Evolutionary conservation across 2,888 invertebrate genomes (phyloP), one percentile per base, ranked within the genome.

Genomic region (Acanthacorydalis orientalis): DNA sequence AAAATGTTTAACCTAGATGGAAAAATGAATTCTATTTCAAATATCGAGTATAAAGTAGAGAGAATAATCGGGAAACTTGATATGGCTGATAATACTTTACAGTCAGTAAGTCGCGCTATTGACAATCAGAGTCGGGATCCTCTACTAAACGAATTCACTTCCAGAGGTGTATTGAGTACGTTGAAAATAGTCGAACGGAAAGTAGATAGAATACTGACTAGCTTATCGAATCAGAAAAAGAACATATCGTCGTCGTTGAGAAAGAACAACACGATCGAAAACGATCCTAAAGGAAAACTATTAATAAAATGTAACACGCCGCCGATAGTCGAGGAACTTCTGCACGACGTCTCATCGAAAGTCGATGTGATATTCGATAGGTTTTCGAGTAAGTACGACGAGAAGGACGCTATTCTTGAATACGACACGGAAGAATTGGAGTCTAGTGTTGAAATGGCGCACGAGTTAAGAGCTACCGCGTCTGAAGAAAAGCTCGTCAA

Each of bases 351-450:
- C 12, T 59, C 66, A 1, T 61, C 65, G 8, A 67, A 67, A 54
- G 62, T 66, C 15, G 67, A 67, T 52, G 55, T 64, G n/a, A 64
- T 68, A 40, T 64, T 63, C 51, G 66, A 68, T 54, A 62, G 58
- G 47, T 50, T 60, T n/a, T 56, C 53, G 15, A 52, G 53, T 37
- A 54, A 53, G 48, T 32, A 48, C 31, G 46, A 45, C 23, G 56
- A 57, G 14, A 57, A 59, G 33, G 48, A 53, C 16, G 56, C 55
- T 15, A 53, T 54, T n/a, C 55, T 58, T 14, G 54, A 52, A 15
- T 56, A 56, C 31, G 54, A 53, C 11, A 48, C 55, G 48, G 52
- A 55, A 35, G 54, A 56, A 41, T 49, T 52, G 40, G 58, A 58
- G 48, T 56, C 56, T 44, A 55, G 51, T 44, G 51, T 50, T 11